These are phyloP conservation scores for Alcedo atthis DNA, from an alignment of 2,797 vertebrate species.

Conservation along the genomic window DNA sequence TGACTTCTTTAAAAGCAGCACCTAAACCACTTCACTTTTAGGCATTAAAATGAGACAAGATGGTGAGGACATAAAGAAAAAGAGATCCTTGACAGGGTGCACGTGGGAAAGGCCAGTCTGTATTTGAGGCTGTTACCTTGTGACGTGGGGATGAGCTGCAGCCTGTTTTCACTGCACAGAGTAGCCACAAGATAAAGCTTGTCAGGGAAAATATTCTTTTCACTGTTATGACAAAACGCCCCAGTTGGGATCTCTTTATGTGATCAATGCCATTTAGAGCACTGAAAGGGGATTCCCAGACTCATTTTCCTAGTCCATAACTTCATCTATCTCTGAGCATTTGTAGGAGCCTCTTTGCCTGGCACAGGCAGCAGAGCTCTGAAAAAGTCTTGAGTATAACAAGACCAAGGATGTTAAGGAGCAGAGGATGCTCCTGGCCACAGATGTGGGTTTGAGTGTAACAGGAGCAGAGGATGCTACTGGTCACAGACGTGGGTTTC, in stretches of 20 bases:
- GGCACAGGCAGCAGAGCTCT: not conserved
- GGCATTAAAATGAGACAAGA: not conserved
- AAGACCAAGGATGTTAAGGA: not conserved
- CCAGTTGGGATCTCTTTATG: not conserved
- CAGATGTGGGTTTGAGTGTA: too few species aligned
- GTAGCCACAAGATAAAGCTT: not conserved
- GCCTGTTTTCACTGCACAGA: not conserved
- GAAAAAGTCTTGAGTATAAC: not conserved
- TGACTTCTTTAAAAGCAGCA: not conserved
- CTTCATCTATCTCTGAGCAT: not conserved
- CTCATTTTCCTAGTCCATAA: not conserved
- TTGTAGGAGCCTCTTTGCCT: not conserved
- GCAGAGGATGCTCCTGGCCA: not conserved
- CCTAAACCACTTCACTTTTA: not conserved
- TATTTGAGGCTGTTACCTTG: not conserved
- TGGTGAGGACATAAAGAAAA: not conserved
- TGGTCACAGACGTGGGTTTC: not conserved
- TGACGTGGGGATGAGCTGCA: not conserved
- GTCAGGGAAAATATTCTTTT: not conserved
- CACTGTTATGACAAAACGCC: not conserved
- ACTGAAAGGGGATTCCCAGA: not conserved
- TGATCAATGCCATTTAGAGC: not conserved
- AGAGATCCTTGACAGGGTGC: rapidly evolving
- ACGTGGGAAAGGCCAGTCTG: not conserved
- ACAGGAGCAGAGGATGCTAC: too few species aligned